phyloP scores from a whole-genome alignment of 1,140 invertebrate genomes.

The Linepithema humile region DNA sequence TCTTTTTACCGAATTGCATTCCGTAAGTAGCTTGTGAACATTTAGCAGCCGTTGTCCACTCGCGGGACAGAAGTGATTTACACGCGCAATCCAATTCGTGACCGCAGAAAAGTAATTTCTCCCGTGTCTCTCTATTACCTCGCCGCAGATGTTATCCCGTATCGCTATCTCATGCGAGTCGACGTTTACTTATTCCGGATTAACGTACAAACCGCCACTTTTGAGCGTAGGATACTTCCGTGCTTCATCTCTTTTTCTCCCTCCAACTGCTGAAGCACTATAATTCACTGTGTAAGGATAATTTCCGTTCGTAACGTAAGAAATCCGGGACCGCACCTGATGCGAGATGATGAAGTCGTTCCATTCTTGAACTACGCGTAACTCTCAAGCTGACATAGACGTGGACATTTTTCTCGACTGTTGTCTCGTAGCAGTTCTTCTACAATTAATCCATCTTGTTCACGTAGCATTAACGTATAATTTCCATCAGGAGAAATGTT shows the following conservation, averaged over 20 bases:
- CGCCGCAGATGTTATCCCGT: conserved; percentile 25
- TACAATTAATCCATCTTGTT: conserved; percentile 17
- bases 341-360: conserved; percentile 19
- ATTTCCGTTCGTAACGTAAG: conserved; percentile 1
- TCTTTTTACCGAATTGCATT: not conserved
- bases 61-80: conserved; percentile 14
- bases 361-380: not conserved
- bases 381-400: conserved; percentile 13
- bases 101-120: conserved; percentile 38
- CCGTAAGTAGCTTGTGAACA: not conserved
- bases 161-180: conserved; percentile 43
- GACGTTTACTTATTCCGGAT: conserved; percentile 43
- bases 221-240: not conserved
- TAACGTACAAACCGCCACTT: conserved; percentile 25
- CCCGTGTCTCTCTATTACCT: conserved; percentile 26
- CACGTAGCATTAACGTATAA: not conserved
- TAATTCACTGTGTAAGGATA: conserved; percentile 25
- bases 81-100: conserved; percentile 21
- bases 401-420: not conserved
- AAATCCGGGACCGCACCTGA: not conserved
- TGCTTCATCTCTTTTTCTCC: not conserved
- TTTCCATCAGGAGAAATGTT: conserved; percentile 8
- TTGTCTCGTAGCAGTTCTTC: not conserved
- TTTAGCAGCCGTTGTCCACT: conserved; percentile 28
- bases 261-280: not conserved